A percentile compares a stretch with the other conserved stretches of the same genome.
Evolutionary conservation across 2,888 invertebrate genomes (phyloP).

Genomic region (Fragum sueziense): DNA sequence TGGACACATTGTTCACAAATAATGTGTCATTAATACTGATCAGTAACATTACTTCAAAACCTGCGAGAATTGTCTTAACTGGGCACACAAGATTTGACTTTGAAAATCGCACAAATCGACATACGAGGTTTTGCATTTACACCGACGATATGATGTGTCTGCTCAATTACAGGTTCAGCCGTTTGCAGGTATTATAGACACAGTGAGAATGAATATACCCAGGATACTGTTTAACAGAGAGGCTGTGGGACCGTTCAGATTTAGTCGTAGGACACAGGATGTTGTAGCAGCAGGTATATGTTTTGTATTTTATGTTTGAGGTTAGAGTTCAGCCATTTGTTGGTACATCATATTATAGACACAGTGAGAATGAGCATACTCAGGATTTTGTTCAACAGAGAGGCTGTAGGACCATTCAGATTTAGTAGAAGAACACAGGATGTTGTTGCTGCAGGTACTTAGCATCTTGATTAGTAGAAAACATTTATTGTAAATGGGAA

Average conservation of each 20-base stretch:
- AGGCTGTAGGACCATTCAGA: conserved; percentile 82
- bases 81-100: no score
- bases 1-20: no score
- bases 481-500: no score
- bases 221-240: conserved; percentile 82
- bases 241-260: conserved; percentile 81
- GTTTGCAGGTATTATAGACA: conserved; percentile 82
- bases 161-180: conserved; percentile 83
- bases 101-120: no score
- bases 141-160: no score
- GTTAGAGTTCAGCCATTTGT: conserved; percentile 84
- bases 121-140: no score
- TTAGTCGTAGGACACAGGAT: conserved; percentile 75
- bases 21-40: no score
- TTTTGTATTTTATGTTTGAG: no score
- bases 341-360: conserved; percentile 81
- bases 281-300: conserved; percentile 46
- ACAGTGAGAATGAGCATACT: conserved; percentile 78
- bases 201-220: conserved; percentile 77
- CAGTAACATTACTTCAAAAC: no score
- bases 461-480: no score
- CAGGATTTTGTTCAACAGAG: conserved; percentile 81
- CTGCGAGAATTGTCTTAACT: no score
- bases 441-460: conserved; percentile 48
- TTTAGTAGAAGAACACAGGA: conserved; percentile 75